Base-by-base conservation (phyloP, 2,113 vertebrate genomes). In the Vanacampus margaritifer region DNA sequence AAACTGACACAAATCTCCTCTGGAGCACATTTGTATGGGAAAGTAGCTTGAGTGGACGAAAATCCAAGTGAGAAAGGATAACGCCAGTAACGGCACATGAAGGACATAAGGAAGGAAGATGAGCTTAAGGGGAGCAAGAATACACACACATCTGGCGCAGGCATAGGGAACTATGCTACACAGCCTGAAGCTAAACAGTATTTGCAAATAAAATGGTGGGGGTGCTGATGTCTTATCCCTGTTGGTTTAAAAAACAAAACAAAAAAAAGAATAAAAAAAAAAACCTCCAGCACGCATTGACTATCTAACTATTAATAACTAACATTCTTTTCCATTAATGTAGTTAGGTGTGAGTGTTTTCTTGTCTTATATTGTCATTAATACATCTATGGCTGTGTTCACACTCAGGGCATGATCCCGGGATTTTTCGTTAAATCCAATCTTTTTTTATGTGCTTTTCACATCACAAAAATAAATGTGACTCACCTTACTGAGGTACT, bases 401-500 rank as follows among this genome's bases (percentile, higher is more conserved):
- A 32, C 28, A 32, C 28, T 32, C 28, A 32, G 28, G 28, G 28
- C 28, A 32, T 32, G 28, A 32, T 32, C 2, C 2, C 28, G 2
- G 28, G 28, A 32, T 32, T 32, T 32, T 32, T 32, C 4, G 28
- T 32, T 32, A 32, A 32, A 32, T 32, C 28, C 2, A 4, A 32
- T 32, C 28, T 32, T 32, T 32, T 32, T 32, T 32, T 32, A 32
- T 32, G 28, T 32, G 28, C 28, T 4, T 2, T 32, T 2, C 28
- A 32, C 28, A 4, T 32, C 4, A 32, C 28, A 32, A 32, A 32
- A 32, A 32, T 32, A 32, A 32, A n/a, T n/a, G n/a, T n/a, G 35
- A 85, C 91, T 93, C 94, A 99, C 97, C 97, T 99, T 99, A 85
- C 88, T 89, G 87, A 99, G 93, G 81, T 99, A 99, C 43, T 99